phyloP scores from a whole-genome alignment of 1,140 invertebrate species.

The Leucophenga varia region DNA sequence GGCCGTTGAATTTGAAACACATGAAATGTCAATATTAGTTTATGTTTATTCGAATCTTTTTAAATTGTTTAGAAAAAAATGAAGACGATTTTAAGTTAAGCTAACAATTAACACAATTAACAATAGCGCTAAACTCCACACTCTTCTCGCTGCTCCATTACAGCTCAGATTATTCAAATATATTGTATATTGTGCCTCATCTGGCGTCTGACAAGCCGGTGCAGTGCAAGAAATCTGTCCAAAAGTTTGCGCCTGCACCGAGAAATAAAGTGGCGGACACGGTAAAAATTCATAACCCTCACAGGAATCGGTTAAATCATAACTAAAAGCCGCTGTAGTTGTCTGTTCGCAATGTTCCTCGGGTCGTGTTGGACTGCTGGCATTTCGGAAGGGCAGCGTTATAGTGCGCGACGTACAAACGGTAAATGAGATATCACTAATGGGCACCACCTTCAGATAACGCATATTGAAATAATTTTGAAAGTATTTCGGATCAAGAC shows the following conservation, averaged over 20 bases:
- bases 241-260: conserved; percentile 58
- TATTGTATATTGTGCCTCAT: conserved; percentile 63
- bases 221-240: conserved; percentile 49
- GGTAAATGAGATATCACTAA: conserved; percentile 55
- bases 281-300: conserved; percentile 58
- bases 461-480: conserved; percentile 58
- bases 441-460: conserved; percentile 58
- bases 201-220: conserved; percentile 63
- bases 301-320: conserved; percentile 60
- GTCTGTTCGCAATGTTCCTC: conserved; percentile 37
- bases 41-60: too few species aligned
- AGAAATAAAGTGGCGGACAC: conserved; percentile 65
- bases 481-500: conserved; percentile 70
- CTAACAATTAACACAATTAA: too few species aligned
- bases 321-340: conserved; percentile 34
- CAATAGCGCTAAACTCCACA: too few species aligned
- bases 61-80: too few species aligned
- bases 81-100: too few species aligned
- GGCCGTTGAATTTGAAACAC: too few species aligned
- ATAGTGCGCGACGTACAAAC: conserved; percentile 63
- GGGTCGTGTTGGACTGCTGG: conserved; percentile 5
- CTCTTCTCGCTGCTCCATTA: conserved; percentile 51
- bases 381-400: conserved; percentile 47
- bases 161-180: conserved; percentile 66
- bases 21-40: too few species aligned